A percentile compares a stretch with the other conserved stretches of the same genome.
These are phyloP conservation scores for Apis dorsata DNA, from an alignment of 1,140 invertebrate species.

Conservation along the genomic window DNA sequence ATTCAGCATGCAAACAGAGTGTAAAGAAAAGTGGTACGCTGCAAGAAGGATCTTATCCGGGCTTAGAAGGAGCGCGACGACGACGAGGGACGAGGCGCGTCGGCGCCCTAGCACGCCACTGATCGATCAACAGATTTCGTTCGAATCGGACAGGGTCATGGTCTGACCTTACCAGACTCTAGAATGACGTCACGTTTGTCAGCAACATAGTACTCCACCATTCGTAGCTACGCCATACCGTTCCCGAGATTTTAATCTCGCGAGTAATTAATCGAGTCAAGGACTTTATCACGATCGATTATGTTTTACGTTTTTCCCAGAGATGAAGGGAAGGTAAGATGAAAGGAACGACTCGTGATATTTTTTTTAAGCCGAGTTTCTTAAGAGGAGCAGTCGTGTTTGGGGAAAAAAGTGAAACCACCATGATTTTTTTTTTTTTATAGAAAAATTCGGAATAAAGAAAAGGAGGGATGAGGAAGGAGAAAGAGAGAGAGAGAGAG, in stretches of 20 bases:
- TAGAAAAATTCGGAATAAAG: background rate
- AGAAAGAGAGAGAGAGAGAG: too few relatives aligned
- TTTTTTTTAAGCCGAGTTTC: too few relatives aligned
- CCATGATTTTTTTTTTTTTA: background rate
- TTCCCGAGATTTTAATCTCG: background rate
- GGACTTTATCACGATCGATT: background rate
- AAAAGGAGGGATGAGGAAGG: too few relatives aligned
- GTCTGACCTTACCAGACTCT: slow-evolving; percentile 53
- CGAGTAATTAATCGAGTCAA: background rate
- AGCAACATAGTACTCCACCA: background rate
- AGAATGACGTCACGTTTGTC: slow-evolving; percentile 47
- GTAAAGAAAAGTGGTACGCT: slow-evolving; percentile 44
- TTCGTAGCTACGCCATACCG: background rate
- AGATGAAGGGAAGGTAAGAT: too few relatives aligned
- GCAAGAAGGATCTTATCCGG: slow-evolving; percentile 29
- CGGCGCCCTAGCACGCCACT: slow-evolving; percentile 47
- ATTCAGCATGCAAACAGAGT: slow-evolving; percentile 5
- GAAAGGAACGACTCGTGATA: too few relatives aligned
- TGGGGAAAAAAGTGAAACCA: background rate
- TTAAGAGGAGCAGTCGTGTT: background rate
- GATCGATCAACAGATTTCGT: slow-evolving; percentile 63
- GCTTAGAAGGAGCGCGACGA: slow-evolving; percentile 7
- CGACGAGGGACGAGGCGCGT: slow-evolving; percentile 46
- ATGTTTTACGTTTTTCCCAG: too few relatives aligned
- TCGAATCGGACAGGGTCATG: slow-evolving; percentile 60